Evolutionary conservation across 1,140 invertebrate genomes (phyloP).

Genomic region (Daktulosphaira vitifoliae): DNA sequence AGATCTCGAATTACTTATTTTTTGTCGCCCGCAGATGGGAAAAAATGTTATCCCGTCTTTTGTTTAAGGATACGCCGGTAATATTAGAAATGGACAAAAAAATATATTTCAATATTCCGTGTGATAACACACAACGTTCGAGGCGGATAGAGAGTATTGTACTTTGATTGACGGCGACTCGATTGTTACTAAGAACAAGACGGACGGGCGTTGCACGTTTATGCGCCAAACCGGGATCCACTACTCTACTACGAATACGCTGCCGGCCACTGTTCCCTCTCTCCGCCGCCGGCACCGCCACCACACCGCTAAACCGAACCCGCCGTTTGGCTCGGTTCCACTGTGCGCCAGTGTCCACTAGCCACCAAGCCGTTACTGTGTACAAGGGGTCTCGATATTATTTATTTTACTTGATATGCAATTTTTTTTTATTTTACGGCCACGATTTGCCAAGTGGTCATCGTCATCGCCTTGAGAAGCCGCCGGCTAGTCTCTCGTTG

Average conservation of each 20-base stretch:
- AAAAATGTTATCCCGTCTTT: too few relatives aligned
- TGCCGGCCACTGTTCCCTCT: slow-evolving; percentile 24
- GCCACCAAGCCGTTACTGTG: not conserved
- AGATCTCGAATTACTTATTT: too few relatives aligned
- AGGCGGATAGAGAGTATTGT: too few relatives aligned
- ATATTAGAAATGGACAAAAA: too few relatives aligned
- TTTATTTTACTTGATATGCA: too few relatives aligned
- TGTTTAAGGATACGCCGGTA: too few relatives aligned
- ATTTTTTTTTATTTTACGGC: not conserved
- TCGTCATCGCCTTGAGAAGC: too few relatives aligned
- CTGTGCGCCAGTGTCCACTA: not conserved
- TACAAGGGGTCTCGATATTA: not conserved
- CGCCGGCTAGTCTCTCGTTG: slow-evolving; percentile 1
- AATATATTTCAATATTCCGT: too few relatives aligned
- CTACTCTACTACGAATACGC: slow-evolving; percentile 9
- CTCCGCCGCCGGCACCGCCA: not conserved
- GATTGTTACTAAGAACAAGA: slow-evolving; percentile 18
- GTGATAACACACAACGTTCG: too few relatives aligned
- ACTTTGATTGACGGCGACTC: slow-evolving; percentile 19
- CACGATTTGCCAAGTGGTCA: not conserved
- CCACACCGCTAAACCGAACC: too few relatives aligned
- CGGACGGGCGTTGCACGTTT: slow-evolving; percentile 28
- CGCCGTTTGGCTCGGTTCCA: slow-evolving; percentile 24
- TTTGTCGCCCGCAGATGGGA: too few relatives aligned
- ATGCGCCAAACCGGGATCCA: slow-evolving; percentile 32